Evolutionary conservation across 2,797 vertebrate genomes (phyloP).

Genomic region (Syngnathus rostellatus): DNA sequence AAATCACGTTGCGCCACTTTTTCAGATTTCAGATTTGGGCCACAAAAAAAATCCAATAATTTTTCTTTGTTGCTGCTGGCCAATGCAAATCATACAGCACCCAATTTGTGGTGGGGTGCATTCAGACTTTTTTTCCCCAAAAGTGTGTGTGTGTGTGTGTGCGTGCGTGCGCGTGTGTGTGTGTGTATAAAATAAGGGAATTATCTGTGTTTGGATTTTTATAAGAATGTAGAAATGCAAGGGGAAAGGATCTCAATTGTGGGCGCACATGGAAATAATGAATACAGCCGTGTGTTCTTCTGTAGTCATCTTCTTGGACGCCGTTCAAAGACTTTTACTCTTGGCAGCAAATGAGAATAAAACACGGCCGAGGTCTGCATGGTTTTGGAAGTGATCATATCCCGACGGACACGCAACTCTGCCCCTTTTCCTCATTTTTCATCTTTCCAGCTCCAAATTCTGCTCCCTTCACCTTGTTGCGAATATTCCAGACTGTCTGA

Average conservation of each 20-base stretch:
- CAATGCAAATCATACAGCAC: background rate
- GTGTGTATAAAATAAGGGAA: background rate
- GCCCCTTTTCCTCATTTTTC: background rate
- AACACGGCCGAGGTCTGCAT: background rate
- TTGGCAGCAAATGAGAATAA: background rate
- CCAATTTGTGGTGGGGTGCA: too few species aligned
- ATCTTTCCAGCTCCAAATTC: background rate
- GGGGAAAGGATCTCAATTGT: background rate
- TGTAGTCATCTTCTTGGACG: conserved; percentile 4
- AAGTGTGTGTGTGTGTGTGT: too few species aligned
- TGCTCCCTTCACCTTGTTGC: background rate
- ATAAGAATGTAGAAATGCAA: background rate
- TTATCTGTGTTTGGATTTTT: background rate
- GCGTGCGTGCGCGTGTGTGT: too few species aligned
- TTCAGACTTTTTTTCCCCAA: too few species aligned
- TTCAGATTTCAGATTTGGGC: too few species aligned
- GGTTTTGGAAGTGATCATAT: conserved; percentile 2
- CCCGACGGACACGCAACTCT: background rate
- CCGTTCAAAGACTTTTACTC: background rate
- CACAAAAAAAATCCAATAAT: too few species aligned
- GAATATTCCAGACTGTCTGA: conserved; percentile 31
- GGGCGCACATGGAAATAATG: conserved; percentile 8
- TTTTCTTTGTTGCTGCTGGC: too few species aligned
- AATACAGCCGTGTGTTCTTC: conserved; percentile 10
- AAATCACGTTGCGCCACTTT: background rate